These are phyloP conservation scores for Dissostichus mawsoni DNA, from an alignment of 2,113 vertebrate genomes.

Conservation along the genomic window DNA sequence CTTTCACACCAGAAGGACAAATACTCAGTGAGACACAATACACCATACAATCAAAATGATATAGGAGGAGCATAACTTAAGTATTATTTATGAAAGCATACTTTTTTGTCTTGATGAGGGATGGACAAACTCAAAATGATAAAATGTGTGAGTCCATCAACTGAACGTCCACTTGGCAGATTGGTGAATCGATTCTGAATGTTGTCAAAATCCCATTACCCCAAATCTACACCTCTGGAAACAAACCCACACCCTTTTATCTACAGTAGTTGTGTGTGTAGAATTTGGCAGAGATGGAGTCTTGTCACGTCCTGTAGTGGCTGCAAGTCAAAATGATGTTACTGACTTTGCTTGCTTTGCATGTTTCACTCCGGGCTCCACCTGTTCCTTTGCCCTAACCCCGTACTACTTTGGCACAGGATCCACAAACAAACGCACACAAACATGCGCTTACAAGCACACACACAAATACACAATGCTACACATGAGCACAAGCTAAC, in stretches of 20 bases:
- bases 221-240: background rate
- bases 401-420: slow-evolving; percentile 16
- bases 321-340: slow-evolving; percentile 47
- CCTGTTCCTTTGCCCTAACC: slow-evolving; percentile 58
- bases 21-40: too few species aligned
- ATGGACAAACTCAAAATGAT: background rate
- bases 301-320: slow-evolving; percentile 50
- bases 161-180: background rate
- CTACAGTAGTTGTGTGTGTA: background rate
- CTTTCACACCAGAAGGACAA: background rate
- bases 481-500: background rate
- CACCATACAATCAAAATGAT: background rate
- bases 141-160: background rate
- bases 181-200: too few species aligned
- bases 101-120: background rate
- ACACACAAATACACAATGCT: background rate
- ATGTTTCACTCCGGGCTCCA: slow-evolving; percentile 58
- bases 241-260: background rate
- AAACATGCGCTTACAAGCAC: background rate
- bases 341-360: slow-evolving; percentile 48
- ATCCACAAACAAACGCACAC: slow-evolving; percentile 4
- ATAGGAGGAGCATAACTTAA: background rate
- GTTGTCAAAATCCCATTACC: background rate
- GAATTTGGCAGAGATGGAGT: slow-evolving; percentile 10
- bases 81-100: background rate